Evolutionary conservation across 2,888 invertebrate genomes (phyloP).

Genomic region (Drosophila koepferae): DNA sequence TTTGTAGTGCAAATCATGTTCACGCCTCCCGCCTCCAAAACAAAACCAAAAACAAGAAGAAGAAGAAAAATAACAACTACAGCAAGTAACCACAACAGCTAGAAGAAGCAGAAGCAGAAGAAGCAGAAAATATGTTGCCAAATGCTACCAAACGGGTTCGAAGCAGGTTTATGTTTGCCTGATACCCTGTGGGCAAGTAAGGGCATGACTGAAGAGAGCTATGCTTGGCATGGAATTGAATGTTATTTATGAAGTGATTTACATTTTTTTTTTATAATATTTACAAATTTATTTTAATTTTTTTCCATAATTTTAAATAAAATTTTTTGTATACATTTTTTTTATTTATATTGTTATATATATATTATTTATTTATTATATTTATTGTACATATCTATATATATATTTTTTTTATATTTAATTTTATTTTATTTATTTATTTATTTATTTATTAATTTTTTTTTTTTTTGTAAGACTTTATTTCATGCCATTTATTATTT

Average conservation of each 20-base stretch:
- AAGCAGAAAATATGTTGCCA: constrained; percentile 32
- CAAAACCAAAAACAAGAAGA: background rate
- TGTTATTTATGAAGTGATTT: background rate
- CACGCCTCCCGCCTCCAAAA: constrained; percentile 59
- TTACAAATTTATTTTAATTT: too few relatives aligned
- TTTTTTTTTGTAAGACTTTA: too few relatives aligned
- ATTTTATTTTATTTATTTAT: too few relatives aligned
- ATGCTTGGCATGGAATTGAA: background rate
- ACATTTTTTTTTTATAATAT: too few relatives aligned
- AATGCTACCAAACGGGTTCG: constrained; percentile 77
- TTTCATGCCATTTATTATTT: too few relatives aligned
- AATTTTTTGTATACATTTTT: too few relatives aligned
- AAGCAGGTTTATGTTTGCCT: constrained; percentile 62
- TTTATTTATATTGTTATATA: too few relatives aligned
- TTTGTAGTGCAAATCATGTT: constrained; percentile 78
- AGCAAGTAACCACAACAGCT: constrained; percentile 23
- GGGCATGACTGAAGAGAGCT: background rate
- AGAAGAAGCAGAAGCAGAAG: constrained; percentile 3
- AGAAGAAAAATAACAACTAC: constrained; percentile 2
- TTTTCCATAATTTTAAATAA: too few relatives aligned
- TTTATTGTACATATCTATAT: too few relatives aligned
- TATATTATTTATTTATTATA: too few relatives aligned
- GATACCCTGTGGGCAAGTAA: background rate
- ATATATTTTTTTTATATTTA: too few relatives aligned
- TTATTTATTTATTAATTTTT: too few relatives aligned